phyloP scores from a whole-genome alignment of 2,888 invertebrate species.

The Polylopha cassiicola region DNA sequence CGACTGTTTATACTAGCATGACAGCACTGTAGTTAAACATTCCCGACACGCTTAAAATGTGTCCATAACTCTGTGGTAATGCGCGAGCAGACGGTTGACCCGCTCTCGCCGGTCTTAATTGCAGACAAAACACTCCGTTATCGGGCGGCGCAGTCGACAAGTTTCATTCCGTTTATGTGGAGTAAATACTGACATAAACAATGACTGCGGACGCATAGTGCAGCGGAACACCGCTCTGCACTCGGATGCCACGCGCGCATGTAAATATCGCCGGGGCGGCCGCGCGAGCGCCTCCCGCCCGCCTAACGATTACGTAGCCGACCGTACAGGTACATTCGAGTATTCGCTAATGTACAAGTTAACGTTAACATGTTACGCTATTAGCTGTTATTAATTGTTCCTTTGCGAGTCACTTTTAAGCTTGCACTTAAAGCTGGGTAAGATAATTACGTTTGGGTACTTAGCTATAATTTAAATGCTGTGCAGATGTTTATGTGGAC shows the following conservation, averaged over 20 bases:
- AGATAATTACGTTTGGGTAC: too few species aligned
- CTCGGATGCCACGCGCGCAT: constrained; percentile 37
- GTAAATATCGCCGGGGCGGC: constrained; percentile 37
- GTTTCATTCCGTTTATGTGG: constrained; percentile 62
- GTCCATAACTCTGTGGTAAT: constrained; percentile 62
- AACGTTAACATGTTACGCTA: too few species aligned
- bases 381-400: too few species aligned
- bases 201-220: constrained; percentile 40
- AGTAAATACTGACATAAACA: constrained; percentile 62
- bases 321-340: neutral
- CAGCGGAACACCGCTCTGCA: constrained; percentile 45
- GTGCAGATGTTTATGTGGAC: too few species aligned
- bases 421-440: too few species aligned
- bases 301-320: constrained; percentile 28
- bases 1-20: constrained; percentile 48
- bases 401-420: too few species aligned
- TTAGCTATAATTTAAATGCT: too few species aligned
- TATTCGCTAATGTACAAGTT: neutral
- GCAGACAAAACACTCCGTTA: constrained; percentile 71
- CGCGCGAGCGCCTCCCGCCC: constrained; percentile 35
- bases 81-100: constrained; percentile 49
- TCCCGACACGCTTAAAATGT: constrained; percentile 54
- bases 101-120: constrained; percentile 66
- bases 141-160: constrained; percentile 50
- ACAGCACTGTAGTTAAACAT: constrained; percentile 53